Conservation (phyloP, 2,888 invertebrate genomes). For the Psococerastis gibbosa region DNA sequence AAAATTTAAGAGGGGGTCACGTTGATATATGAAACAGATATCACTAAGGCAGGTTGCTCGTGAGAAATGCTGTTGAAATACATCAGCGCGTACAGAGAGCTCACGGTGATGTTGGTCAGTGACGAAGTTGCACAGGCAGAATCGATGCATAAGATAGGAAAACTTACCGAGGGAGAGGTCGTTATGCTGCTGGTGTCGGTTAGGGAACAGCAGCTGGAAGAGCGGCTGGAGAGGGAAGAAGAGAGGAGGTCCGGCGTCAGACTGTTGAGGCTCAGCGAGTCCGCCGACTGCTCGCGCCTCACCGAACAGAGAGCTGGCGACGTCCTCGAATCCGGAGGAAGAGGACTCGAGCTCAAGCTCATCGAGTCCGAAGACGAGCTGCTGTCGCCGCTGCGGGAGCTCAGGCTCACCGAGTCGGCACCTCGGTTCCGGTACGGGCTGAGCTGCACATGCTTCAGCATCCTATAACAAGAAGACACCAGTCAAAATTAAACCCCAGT, state of each 20-base stretch:
- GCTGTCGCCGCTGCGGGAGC: slow-evolving; percentile 51
- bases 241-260: slow-evolving; percentile 40
- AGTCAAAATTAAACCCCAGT: background rate
- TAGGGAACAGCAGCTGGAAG: slow-evolving; percentile 43
- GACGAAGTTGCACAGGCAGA: too few species aligned
- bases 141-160: background rate
- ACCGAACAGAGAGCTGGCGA: background rate
- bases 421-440: slow-evolving; percentile 62
- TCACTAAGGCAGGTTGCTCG: too few species aligned
- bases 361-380: slow-evolving; percentile 24
- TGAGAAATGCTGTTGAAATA: too few species aligned
- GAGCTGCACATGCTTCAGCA: slow-evolving; percentile 84
- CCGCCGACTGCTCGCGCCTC: background rate
- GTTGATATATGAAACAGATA: too few species aligned
- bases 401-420: slow-evolving; percentile 64
- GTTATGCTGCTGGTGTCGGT: slow-evolving; percentile 28
- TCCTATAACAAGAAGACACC: slow-evolving; percentile 24
- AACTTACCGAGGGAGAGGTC: slow-evolving; percentile 31
- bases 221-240: slow-evolving; percentile 39
- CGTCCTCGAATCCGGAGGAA: slow-evolving; percentile 13
- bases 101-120: too few species aligned
- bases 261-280: slow-evolving; percentile 24
- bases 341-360: slow-evolving; percentile 1
- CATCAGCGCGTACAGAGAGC: too few species aligned
- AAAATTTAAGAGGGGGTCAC: too few species aligned